Evolutionary conservation across 2,113 vertebrate genomes (phyloP).

Genomic region (Leptobrachium leishanense): DNA sequence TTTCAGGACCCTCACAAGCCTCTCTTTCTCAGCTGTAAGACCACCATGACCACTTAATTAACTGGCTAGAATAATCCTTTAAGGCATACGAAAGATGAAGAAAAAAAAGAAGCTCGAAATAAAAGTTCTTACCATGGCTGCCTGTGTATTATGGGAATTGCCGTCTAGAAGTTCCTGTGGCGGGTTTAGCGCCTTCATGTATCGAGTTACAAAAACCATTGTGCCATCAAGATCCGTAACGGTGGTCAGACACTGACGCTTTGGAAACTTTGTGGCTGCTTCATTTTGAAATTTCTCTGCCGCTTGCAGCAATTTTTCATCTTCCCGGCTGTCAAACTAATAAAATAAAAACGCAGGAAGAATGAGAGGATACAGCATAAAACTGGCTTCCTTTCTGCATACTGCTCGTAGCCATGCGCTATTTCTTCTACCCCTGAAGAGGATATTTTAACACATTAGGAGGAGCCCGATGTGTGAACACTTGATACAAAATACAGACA

Average conservation of each 20-base stretch:
- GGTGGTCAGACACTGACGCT: slow-evolving; percentile 80
- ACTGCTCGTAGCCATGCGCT: not conserved
- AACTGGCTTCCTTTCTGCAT: not conserved
- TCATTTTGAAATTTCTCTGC: slow-evolving; percentile 81
- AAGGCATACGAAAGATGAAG: too few species aligned
- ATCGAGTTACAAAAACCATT: slow-evolving; percentile 87
- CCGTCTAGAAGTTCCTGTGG: slow-evolving; percentile 82
- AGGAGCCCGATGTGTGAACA: too few species aligned
- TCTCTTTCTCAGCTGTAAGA: too few species aligned
- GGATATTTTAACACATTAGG: too few species aligned
- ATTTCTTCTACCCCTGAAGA: too few species aligned
- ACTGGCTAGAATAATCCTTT: too few species aligned
- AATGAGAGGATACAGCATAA: not conserved
- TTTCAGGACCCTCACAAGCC: too few species aligned
- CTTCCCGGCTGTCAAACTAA: slow-evolving; percentile 92
- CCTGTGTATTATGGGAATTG: slow-evolving; percentile 66
- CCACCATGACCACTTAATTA: too few species aligned
- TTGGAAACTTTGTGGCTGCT: slow-evolving; percentile 71
- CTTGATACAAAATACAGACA: too few species aligned
- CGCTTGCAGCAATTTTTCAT: slow-evolving; percentile 84
- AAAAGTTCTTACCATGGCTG: slow-evolving; percentile 72
- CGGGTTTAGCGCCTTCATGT: slow-evolving; percentile 82
- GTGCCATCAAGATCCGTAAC: slow-evolving; percentile 88
- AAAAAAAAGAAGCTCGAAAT: too few species aligned
- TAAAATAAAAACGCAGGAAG: slow-evolving; percentile 26